Conservation (phyloP, 2,113 vertebrate genomes). For the Misgurnus mizolepis region DNA sequence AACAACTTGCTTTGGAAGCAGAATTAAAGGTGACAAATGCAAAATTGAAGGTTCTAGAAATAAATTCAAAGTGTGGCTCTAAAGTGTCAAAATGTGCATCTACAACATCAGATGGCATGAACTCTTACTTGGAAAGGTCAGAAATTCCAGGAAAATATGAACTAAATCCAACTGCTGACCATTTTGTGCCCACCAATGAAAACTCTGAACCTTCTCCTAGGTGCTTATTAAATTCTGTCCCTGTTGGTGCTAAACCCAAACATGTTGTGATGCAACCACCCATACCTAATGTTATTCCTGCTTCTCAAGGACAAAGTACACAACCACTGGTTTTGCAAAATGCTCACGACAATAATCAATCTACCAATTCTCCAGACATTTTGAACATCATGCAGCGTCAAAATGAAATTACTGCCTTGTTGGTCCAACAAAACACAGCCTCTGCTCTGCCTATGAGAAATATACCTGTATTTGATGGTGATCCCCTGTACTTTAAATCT, state of each 20-base stretch:
- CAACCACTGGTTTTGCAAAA: too few relatives aligned
- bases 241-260: not conserved
- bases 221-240: not conserved
- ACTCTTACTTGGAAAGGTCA: not conserved
- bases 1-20: too few relatives aligned
- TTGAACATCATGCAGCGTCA: not conserved
- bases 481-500: not conserved
- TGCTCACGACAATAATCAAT: too few relatives aligned
- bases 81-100: too few relatives aligned
- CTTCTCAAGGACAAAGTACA: too few relatives aligned
- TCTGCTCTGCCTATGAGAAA: not conserved
- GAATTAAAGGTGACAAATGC: too few relatives aligned
- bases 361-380: too few relatives aligned
- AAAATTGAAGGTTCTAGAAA: too few relatives aligned
- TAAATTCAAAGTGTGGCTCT: too few relatives aligned
- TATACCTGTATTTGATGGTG: constrained; percentile 2
- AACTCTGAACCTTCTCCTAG: not conserved
- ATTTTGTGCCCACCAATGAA: not conserved
- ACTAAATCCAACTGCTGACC: not conserved
- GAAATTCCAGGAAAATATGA: not conserved
- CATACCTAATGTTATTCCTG: too few relatives aligned
- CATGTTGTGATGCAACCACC: not conserved
- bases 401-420: not conserved
- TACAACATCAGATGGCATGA: too few relatives aligned
- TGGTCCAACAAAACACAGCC: not conserved